Evolutionary conservation across 2,113 vertebrate species (phyloP).

Genomic region (Saguinus midas): DNA sequence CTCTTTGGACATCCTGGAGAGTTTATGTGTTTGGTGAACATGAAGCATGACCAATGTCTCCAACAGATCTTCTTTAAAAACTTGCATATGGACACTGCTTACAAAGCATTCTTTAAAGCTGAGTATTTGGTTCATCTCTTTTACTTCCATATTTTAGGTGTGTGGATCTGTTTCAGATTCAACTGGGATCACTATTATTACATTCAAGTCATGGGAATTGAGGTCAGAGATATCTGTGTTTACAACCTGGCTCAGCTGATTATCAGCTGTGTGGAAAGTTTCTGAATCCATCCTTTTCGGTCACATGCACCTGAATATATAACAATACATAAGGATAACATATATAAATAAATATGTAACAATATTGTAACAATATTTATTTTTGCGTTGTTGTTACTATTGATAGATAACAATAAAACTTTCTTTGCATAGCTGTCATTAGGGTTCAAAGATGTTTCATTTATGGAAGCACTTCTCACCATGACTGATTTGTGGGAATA

Average conservation of each 20-base stretch:
- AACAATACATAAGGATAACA: background rate
- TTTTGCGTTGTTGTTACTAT: background rate
- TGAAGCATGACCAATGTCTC: background rate
- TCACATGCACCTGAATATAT: background rate
- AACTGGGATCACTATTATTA: background rate
- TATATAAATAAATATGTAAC: no score
- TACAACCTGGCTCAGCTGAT: no score
- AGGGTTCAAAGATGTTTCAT: background rate
- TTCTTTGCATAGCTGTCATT: background rate
- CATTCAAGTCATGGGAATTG: accelerated
- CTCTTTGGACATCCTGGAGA: background rate
- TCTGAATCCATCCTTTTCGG: background rate
- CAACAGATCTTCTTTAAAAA: background rate
- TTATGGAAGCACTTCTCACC: background rate
- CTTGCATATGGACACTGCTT: accelerated
- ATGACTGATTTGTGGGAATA: background rate
- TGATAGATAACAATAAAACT: background rate
- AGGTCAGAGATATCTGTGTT: background rate
- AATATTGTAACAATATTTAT: background rate
- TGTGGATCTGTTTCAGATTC: background rate
- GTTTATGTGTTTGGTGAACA: background rate
- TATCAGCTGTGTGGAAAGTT: accelerated
- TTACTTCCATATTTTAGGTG: background rate
- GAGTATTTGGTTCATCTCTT: background rate
- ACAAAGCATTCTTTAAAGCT: background rate